These are phyloP conservation scores for Brachyhypopomus gauderio DNA, from an alignment of 2,113 vertebrate genomes.

Conservation along the genomic window DNA sequence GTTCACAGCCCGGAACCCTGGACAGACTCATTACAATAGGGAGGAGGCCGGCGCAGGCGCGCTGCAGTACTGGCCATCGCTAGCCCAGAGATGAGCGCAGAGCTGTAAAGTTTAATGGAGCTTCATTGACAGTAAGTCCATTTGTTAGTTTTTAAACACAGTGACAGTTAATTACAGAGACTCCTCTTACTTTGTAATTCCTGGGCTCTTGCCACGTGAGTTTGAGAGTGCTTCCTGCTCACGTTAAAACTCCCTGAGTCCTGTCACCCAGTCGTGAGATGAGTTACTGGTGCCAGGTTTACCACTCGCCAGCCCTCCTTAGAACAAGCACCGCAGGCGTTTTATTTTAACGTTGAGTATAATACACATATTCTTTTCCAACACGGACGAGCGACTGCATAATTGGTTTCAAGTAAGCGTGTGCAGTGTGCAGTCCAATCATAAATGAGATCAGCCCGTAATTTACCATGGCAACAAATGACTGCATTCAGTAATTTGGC, in stretches of 20 bases:
- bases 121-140: constrained; percentile 71
- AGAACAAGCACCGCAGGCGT: constrained; percentile 3
- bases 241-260: constrained; percentile 51
- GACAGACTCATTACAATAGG: constrained; percentile 7
- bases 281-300: constrained; percentile 1
- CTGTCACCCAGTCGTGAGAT: neutral
- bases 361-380: neutral
- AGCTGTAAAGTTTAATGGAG: constrained; percentile 70
- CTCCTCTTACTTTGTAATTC: constrained; percentile 58
- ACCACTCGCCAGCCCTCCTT: neutral
- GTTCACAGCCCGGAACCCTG: constrained; percentile 23
- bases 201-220: constrained; percentile 61
- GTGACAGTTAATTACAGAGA: constrained; percentile 76
- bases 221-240: constrained; percentile 60
- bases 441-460: too few relatives aligned
- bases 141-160: constrained; percentile 74
- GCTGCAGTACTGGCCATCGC: constrained; percentile 68
- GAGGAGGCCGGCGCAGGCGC: constrained; percentile 52
- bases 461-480: too few relatives aligned
- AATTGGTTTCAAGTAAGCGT: neutral
- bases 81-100: constrained; percentile 63
- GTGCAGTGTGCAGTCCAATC: neutral
- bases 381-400: neutral
- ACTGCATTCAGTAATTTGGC: too few relatives aligned
- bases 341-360: neutral